These are phyloP conservation scores for Megastigmus dorsalis DNA, from an alignment of 2,888 invertebrate species.

Conservation along the genomic window DNA sequence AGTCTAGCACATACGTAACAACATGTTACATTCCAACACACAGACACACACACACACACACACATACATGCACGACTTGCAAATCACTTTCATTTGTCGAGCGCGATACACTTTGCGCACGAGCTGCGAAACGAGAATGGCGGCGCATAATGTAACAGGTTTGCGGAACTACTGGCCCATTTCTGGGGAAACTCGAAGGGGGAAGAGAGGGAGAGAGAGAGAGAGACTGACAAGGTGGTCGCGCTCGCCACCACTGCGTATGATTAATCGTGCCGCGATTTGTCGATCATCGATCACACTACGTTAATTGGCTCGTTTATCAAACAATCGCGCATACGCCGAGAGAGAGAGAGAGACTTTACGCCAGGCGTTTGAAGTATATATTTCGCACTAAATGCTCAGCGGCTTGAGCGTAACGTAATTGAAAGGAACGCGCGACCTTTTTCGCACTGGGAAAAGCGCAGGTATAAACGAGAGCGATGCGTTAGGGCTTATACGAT, in stretches of 20 bases:
- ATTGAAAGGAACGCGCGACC: too few relatives aligned
- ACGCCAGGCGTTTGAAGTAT: constrained; percentile 4
- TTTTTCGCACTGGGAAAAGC: too few relatives aligned
- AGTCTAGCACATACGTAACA: too few relatives aligned
- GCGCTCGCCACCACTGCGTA: not conserved
- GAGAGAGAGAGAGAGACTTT: too few relatives aligned
- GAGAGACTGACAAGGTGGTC: constrained; percentile 25
- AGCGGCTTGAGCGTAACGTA: too few relatives aligned
- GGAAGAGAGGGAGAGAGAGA: too few relatives aligned
- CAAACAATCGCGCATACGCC: constrained; percentile 46
- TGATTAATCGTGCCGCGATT: constrained; percentile 49
- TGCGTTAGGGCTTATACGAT: too few relatives aligned
- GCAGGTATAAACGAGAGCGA: too few relatives aligned
- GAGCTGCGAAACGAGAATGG: not conserved
- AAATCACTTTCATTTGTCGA: constrained; percentile 48
- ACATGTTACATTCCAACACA: too few relatives aligned
- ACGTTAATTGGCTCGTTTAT: constrained; percentile 50
- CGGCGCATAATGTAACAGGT: constrained; percentile 34
- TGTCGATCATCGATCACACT: constrained; percentile 52
- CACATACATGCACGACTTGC: constrained; percentile 20
- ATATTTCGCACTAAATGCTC: not conserved
- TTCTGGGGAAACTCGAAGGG: constrained; percentile 41
- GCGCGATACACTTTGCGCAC: not conserved
- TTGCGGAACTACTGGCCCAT: constrained; percentile 42
- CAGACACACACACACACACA: too few relatives aligned